phyloP scores from a whole-genome alignment of 1,140 invertebrate genomes.

The Tigriopus japonicus region DNA sequence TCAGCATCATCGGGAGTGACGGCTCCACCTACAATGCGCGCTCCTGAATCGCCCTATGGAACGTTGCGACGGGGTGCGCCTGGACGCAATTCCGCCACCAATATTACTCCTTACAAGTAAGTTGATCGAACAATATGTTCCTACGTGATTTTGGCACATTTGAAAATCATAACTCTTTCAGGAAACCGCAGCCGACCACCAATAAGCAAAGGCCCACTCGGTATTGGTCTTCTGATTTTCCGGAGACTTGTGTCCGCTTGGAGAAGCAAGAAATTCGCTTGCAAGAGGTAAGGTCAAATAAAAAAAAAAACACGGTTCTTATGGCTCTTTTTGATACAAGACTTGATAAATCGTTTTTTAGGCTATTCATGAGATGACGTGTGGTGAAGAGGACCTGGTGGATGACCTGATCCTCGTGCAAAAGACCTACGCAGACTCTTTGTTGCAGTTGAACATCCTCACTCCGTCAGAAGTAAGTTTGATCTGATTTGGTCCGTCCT shows the following conservation, averaged over 20 bases:
- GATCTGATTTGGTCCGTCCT: too few relatives aligned
- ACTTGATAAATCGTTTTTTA: too few relatives aligned
- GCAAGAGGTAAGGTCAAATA: constrained; percentile 4
- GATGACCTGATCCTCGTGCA: constrained; percentile 5
- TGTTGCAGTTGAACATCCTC: background rate
- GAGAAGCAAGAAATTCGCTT: background rate
- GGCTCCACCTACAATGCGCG: background rate
- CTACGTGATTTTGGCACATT: too few relatives aligned
- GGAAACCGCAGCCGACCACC: background rate
- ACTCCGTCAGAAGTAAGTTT: background rate
- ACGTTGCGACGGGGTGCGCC: background rate
- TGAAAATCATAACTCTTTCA: too few relatives aligned
- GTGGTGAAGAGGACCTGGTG: constrained; percentile 6
- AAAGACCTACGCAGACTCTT: constrained; percentile 4
- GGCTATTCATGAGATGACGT: background rate
- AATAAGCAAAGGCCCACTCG: background rate
- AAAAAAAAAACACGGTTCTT: too few relatives aligned
- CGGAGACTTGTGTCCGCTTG: background rate
- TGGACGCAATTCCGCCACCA: background rate
- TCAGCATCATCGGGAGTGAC: background rate
- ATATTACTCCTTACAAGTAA: background rate
- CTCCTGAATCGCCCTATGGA: background rate
- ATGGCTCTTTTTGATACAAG: too few relatives aligned
- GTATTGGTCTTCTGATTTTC: background rate
- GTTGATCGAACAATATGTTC: too few relatives aligned